phyloP scores from a whole-genome alignment of 2,888 invertebrate species.

The Luperina testacea region DNA sequence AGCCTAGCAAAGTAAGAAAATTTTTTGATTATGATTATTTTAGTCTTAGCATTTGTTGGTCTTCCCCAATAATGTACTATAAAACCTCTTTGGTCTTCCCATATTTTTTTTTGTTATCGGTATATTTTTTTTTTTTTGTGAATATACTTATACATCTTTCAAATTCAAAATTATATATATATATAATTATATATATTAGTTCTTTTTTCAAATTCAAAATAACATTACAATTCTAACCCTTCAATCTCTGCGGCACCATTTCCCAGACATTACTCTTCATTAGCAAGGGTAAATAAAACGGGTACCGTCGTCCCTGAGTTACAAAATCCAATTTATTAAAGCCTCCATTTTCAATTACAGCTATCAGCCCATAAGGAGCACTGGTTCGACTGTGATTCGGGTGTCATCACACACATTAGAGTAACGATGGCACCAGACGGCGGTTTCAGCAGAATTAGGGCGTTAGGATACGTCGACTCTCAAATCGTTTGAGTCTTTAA shows the following conservation, averaged over 20 bases:
- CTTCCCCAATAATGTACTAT: background rate
- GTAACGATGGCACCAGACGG: slow-evolving; percentile 92
- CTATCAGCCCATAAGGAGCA: slow-evolving; percentile 88
- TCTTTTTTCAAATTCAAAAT: background rate
- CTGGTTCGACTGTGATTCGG: slow-evolving; percentile 82
- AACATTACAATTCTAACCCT: background rate
- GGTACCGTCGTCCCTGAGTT: slow-evolving; percentile 12
- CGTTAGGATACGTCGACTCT: slow-evolving; percentile 78
- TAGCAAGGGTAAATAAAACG: slow-evolving; percentile 43
- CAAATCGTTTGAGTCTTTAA: slow-evolving; percentile 41
- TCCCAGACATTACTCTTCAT: slow-evolving; percentile 32
- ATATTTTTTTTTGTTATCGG: background rate
- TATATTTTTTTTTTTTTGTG: background rate
- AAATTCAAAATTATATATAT: background rate
- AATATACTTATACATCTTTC: background rate
- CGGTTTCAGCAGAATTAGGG: slow-evolving; percentile 90
- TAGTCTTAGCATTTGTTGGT: background rate
- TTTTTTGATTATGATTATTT: slow-evolving; percentile 3
- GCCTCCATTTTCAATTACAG: slow-evolving; percentile 73
- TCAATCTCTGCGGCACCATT: slow-evolving; percentile 33
- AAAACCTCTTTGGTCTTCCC: background rate
- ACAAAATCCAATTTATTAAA: slow-evolving; percentile 59
- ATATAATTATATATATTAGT: too few species aligned
- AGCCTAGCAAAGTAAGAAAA: slow-evolving; percentile 87
- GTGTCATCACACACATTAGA: slow-evolving; percentile 87